Evolutionary conservation across 2,888 invertebrate genomes (phyloP).

Genomic region (Neelides folsomi): DNA sequence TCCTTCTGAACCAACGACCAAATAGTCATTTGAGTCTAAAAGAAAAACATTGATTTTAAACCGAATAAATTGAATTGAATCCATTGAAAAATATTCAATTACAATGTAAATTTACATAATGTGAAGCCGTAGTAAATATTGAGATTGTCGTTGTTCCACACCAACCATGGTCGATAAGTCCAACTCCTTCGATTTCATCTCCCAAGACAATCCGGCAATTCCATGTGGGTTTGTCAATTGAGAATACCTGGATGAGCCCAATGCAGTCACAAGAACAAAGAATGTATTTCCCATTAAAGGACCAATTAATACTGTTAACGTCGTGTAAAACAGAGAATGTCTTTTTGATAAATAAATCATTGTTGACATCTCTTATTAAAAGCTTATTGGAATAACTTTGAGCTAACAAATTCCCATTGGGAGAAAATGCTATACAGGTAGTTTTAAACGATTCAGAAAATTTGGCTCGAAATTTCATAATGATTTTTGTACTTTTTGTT

Average conservation of each 20-base stretch:
- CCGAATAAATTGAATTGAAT: background rate
- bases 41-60: background rate
- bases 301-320: conserved; percentile 36
- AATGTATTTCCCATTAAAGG: conserved; percentile 37
- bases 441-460: too few species aligned
- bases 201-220: conserved; percentile 41
- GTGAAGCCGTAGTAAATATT: conserved; percentile 43
- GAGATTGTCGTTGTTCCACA: conserved; percentile 41
- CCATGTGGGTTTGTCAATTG: conserved; percentile 43
- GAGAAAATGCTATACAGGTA: too few species aligned
- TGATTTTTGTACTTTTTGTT: too few species aligned
- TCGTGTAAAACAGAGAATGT: background rate
- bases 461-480: too few species aligned
- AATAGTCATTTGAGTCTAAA: conserved; percentile 16
- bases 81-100: background rate
- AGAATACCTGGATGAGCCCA: conserved; percentile 40
- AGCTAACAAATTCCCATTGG: too few species aligned
- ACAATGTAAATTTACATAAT: conserved; percentile 37
- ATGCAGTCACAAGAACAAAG: conserved; percentile 36
- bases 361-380: conserved; percentile 3
- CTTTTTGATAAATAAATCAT: background rate
- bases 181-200: conserved; percentile 38
- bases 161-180: conserved; percentile 42
- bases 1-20: conserved; percentile 15
- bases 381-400: background rate